These are phyloP conservation scores for Peromyscus melanophrys DNA, from an alignment of 2,797 vertebrate species.

Conservation along the genomic window DNA sequence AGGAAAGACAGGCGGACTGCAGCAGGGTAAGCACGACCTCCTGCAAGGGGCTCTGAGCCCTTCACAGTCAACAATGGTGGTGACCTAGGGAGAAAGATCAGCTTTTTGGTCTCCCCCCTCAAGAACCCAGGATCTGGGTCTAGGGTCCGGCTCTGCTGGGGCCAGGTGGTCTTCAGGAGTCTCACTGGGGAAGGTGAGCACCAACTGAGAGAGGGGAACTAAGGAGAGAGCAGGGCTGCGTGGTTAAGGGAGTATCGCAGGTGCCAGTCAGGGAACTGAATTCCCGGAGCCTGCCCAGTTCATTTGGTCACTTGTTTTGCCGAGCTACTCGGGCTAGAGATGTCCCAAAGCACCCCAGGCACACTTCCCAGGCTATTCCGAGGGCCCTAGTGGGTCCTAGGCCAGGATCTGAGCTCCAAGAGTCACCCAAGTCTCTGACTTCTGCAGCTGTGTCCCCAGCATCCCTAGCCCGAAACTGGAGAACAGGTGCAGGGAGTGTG, in stretches of 20 bases:
- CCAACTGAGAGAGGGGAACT: not conserved
- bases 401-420: not conserved
- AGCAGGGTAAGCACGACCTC: slow-evolving; percentile 35
- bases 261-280: not conserved
- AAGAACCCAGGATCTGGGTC: not conserved
- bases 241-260: rapidly evolving
- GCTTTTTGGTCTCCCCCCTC: not conserved
- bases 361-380: not conserved
- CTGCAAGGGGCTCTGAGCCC: slow-evolving; percentile 40
- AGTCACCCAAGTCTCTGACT: not conserved
- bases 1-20: not conserved
- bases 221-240: not conserved
- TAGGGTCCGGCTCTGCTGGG: not conserved
- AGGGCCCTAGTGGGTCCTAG: not conserved
- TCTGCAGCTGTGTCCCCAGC: not conserved
- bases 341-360: not conserved
- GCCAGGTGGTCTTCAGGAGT: not conserved
- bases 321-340: not conserved
- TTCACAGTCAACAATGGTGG: not conserved
- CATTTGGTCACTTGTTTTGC: not conserved
- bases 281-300: not conserved
- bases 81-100: not conserved
- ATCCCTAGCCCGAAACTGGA: not conserved
- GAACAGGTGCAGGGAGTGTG: slow-evolving; percentile 43
- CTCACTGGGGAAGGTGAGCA: not conserved